A percentile compares a stretch with the other conserved stretches of the same genome.
Conservation (phyloP, 2,797 vertebrate species). For the Vireo griseus region DNA sequence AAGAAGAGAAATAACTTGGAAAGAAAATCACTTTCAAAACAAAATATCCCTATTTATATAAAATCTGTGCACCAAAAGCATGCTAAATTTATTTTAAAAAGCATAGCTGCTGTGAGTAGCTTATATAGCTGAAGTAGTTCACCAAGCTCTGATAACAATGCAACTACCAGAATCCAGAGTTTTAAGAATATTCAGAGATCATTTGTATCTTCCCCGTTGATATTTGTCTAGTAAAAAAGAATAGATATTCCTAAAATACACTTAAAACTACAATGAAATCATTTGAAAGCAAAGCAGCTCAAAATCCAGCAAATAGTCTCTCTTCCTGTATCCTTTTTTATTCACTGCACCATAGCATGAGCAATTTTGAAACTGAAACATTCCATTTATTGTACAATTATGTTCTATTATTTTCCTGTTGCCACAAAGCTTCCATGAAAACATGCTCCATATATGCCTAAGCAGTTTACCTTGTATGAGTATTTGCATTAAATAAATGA, state of each 20-base stretch:
- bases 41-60: neutral
- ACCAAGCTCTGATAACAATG: constrained; percentile 4
- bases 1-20: neutral
- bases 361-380: constrained; percentile 67
- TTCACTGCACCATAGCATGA: constrained; percentile 40
- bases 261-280: constrained; percentile 55
- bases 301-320: constrained; percentile 47
- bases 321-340: constrained; percentile 55
- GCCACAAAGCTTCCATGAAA: constrained; percentile 69
- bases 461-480: constrained; percentile 73
- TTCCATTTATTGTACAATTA: constrained; percentile 76
- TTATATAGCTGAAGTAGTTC: constrained; percentile 27
- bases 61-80: neutral
- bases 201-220: neutral
- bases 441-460: constrained; percentile 63
- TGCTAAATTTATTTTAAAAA: neutral
- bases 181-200: constrained; percentile 30
- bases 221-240: constrained; percentile 50
- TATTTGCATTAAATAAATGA: constrained; percentile 80
- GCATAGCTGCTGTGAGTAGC: neutral
- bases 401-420: constrained; percentile 74
- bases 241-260: constrained; percentile 54
- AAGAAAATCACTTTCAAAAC: neutral
- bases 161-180: constrained; percentile 35
- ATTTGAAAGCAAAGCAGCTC: constrained; percentile 59